Conservation (phyloP, 2,797 vertebrate genomes). For the Leptoclinus maculatus region DNA sequence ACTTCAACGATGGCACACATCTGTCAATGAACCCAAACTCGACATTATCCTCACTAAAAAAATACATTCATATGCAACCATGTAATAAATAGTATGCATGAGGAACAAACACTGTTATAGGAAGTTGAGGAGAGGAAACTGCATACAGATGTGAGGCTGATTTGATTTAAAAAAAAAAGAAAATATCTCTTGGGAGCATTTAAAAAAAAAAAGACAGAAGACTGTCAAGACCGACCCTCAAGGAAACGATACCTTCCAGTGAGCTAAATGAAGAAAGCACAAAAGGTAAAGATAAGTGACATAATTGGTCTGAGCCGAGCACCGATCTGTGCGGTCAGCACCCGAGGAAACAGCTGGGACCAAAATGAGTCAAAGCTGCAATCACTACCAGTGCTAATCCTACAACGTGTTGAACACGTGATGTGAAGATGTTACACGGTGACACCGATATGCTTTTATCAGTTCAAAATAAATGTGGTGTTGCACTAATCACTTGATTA, state of each 20-base stretch:
- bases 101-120: neutral
- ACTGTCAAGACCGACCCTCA: neutral
- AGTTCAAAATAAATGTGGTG: too few species aligned
- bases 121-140: neutral
- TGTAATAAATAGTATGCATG: neutral
- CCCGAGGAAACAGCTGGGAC: neutral
- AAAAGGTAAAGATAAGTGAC: neutral
- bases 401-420: neutral
- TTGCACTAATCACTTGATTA: too few species aligned
- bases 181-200: neutral
- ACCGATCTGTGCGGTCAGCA: conserved; percentile 11
- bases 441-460: neutral
- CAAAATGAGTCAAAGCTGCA: neutral
- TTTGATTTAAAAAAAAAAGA: neutral
- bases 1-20: neutral
- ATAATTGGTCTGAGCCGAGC: conserved; percentile 1
- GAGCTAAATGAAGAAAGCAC: neutral
- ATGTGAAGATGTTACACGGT: neutral
- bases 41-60: neutral
- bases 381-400: neutral
- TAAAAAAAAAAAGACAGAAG: neutral
- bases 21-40: neutral
- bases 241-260: neutral
- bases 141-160: neutral
- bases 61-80: neutral